These are phyloP conservation scores for Eupelmus urozonus DNA, from an alignment of 2,888 invertebrate genomes.

Conservation along the genomic window DNA sequence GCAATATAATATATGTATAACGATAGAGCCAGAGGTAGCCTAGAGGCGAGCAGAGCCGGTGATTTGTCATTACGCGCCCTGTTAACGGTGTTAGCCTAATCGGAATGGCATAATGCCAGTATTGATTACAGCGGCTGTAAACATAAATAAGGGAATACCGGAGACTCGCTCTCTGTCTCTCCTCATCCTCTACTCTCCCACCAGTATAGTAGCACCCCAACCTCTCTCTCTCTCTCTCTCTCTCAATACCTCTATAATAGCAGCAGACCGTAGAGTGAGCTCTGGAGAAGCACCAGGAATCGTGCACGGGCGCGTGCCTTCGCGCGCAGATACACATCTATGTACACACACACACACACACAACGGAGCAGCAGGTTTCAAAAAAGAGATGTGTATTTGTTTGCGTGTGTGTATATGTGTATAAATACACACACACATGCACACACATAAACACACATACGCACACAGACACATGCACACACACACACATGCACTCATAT, in stretches of 20 bases:
- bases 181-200: not conserved
- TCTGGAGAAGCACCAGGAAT: too few species aligned
- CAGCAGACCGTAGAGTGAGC: not conserved
- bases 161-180: not conserved
- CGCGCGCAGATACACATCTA: not conserved
- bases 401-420: not conserved
- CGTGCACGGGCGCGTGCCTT: not conserved
- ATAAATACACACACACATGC: not conserved
- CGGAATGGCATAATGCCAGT: slow-evolving; percentile 58
- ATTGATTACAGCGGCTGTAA: slow-evolving; percentile 56
- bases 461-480: not conserved
- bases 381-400: not conserved
- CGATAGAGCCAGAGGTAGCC: too few species aligned
- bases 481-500: not conserved
- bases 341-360: not conserved
- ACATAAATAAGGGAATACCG: slow-evolving; percentile 54
- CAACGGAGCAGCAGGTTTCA: not conserved
- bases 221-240: not conserved
- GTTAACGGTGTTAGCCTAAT: slow-evolving; percentile 57
- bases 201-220: too few species aligned
- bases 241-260: slow-evolving; percentile 15
- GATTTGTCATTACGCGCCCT: slow-evolving; percentile 55
- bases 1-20: not conserved
- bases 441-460: not conserved
- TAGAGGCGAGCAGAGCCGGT: slow-evolving; percentile 21